These are phyloP conservation scores for Leptinotarsa rubiginosa DNA, from an alignment of 2,888 invertebrate species.

Conservation along the genomic window DNA sequence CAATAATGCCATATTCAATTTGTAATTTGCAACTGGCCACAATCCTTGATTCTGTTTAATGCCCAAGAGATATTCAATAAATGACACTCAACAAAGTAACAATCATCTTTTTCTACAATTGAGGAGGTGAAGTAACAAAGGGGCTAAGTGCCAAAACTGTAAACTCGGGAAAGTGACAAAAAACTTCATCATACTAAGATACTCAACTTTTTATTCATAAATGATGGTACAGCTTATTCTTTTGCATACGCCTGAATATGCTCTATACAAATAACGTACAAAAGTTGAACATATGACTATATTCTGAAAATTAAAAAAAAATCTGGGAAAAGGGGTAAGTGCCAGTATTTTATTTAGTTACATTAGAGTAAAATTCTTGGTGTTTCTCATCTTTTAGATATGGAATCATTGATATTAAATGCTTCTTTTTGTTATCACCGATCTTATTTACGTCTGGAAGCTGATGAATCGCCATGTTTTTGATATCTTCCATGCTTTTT, in stretches of 20 bases:
- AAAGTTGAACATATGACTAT: constrained; percentile 1
- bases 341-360: background rate
- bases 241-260: background rate
- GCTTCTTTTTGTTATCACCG: constrained; percentile 1
- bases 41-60: no score
- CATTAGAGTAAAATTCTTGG: background rate
- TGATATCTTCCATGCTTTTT: constrained; percentile 12
- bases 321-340: background rate
- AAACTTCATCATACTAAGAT: background rate
- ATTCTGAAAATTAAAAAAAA: background rate
- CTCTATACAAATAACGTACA: background rate
- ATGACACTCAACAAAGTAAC: no score
- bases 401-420: background rate
- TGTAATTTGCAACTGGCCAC: no score
- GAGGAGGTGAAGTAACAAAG: constrained; percentile 1
- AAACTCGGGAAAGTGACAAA: constrained; percentile 1
- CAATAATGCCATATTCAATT: no score
- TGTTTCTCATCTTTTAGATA: background rate
- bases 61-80: no score
- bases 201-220: constrained; percentile 1
- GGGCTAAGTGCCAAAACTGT: constrained; percentile 1
- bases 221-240: constrained; percentile 1
- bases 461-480: constrained; percentile 1
- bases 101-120: no score
- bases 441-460: background rate